phyloP scores from a whole-genome alignment of 2,888 invertebrate genomes.

The Cryptus viduatorius region DNA sequence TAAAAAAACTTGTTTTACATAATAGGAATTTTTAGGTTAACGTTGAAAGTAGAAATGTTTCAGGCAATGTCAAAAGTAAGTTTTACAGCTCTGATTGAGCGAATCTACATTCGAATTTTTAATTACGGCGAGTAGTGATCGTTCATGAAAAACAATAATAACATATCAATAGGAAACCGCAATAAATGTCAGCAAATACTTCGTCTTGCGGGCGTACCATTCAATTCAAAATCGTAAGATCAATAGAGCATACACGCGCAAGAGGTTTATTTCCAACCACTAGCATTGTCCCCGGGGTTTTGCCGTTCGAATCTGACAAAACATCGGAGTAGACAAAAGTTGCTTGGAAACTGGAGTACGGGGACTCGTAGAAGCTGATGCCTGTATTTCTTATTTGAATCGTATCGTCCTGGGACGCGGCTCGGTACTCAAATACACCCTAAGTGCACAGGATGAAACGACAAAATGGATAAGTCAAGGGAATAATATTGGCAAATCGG shows the following conservation, averaged over 20 bases:
- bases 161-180: no score
- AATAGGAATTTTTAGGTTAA: neutral
- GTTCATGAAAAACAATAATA: no score
- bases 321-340: neutral
- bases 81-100: no score
- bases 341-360: neutral
- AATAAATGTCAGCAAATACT: no score
- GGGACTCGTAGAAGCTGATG: neutral
- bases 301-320: neutral
- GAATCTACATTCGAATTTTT: no score
- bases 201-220: neutral
- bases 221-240: neutral
- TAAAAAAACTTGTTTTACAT: neutral
- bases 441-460: neutral
- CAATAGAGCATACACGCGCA: neutral
- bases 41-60: neutral
- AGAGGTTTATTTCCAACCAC: neutral
- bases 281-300: neutral
- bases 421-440: neutral
- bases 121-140: no score
- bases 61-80: neutral
- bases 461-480: slow-evolving; percentile 8
- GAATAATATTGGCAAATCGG: slow-evolving; percentile 60
- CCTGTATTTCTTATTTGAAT: slow-evolving; percentile 17
- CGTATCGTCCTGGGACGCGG: slow-evolving; percentile 11